These are phyloP conservation scores for Melanocharis versteri DNA, from an alignment of 2,113 vertebrate genomes.

Conservation along the genomic window DNA sequence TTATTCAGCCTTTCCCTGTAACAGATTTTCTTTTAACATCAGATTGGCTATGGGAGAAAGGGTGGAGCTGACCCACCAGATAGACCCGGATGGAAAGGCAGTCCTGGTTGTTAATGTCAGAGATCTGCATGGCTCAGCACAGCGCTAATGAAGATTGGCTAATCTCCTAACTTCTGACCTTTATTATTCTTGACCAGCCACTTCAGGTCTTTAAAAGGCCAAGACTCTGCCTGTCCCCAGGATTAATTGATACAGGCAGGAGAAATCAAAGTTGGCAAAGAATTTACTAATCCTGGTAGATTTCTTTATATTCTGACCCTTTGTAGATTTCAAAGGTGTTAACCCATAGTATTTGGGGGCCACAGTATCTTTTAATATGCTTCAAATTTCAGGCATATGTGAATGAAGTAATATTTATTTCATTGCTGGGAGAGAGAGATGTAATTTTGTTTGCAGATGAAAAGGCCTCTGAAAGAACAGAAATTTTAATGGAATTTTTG, in stretches of 20 bases:
- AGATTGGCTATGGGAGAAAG: neutral
- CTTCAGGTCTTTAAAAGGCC: neutral
- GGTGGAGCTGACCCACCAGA: neutral
- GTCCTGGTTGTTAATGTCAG: neutral
- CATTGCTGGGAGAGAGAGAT: neutral
- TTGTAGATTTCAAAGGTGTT: neutral
- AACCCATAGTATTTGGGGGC: neutral
- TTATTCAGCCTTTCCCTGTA: neutral
- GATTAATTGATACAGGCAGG: neutral
- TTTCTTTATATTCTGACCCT: neutral
- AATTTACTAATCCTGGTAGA: neutral
- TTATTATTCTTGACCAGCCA: neutral
- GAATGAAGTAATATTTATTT: neutral
- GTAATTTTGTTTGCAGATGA: neutral
- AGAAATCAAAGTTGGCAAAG: neutral
- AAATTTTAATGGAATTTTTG: neutral
- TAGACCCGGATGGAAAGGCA: neutral
- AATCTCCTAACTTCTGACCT: neutral
- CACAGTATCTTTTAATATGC: neutral
- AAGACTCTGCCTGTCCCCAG: neutral
- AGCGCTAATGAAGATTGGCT: neutral
- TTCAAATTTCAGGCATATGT: neutral
- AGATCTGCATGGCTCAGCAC: neutral
- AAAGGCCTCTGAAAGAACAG: neutral
- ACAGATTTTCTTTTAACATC: neutral